Base-by-base conservation (phyloP, 2,113 vertebrate species). In the Fukomys damarensis region DNA sequence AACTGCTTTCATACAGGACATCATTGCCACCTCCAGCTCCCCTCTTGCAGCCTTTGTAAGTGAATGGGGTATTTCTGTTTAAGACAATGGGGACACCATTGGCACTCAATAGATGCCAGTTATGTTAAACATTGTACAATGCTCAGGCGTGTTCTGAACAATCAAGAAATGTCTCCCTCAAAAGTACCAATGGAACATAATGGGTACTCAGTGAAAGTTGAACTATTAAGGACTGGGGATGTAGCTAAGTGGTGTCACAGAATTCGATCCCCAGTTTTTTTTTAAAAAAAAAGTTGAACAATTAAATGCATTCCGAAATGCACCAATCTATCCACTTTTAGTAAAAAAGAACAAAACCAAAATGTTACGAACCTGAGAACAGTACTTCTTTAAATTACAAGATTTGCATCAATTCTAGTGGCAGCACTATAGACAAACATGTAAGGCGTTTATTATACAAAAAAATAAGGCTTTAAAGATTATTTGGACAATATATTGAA, bases 291-390 rank as follows among this genome's bases (percentile, higher is more conserved):
- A n/a, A n/a, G n/a, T n/a, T n/a, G n/a, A n/a, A n/a, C n/a, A n/a
- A n/a, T n/a, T n/a, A 74, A 86, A 91, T 76, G 30, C 30, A 85
- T 43, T 66, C 7, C 59, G 93, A 89, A 93, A 92, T 56, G 14
- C 22, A 54, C 90, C 49, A 96, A 93, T 65, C 63, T 12, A 95
- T 17, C 20, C 3, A 83, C 88, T 83, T 94, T 79, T 19, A 88
- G 20, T 54, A 65, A 90, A 54, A 90, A 26, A 90, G 76, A 38
- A 80, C 52, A 70, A 58, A 43, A 63, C 4, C 32, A 49, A 87
- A 80, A 66, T 79, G 38, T n/a, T 72, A 74, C 41, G 80, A 77
- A 89, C 52, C 66, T 49, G 52, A 92, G 38, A 59, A 22, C 70
- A 63, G 46, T 49, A 82, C 16, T 52, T 85, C 54, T 93, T 24